These are phyloP conservation scores for Montipora capricornis DNA, from an alignment of 64 coral and sea anemone species.

Conservation along the genomic window DNA sequence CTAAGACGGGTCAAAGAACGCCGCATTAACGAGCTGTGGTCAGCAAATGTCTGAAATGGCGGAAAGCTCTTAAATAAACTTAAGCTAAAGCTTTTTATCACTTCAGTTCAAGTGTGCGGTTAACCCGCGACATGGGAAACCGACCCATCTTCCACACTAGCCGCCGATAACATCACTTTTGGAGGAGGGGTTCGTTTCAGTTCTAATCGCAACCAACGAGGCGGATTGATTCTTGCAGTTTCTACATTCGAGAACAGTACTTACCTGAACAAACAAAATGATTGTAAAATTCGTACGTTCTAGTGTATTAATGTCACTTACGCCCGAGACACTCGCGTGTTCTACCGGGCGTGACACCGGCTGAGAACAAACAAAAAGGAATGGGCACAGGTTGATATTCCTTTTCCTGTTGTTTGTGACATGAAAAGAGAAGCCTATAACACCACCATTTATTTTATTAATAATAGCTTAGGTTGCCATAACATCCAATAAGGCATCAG, in stretches of 20 bases:
- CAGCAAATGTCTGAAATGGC: conserved; percentile 22
- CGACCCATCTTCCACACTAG: neutral
- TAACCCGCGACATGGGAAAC: conserved; percentile 40
- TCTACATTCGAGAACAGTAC: neutral
- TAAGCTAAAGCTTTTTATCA: conserved; percentile 44
- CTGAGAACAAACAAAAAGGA: conserved; percentile 38
- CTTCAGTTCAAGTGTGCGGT: conserved; percentile 50
- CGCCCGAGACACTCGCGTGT: neutral
- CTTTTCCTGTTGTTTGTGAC: conserved; percentile 41
- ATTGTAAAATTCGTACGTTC: conserved; percentile 1
- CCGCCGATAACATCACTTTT: conserved; percentile 19
- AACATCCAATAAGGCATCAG: conserved; percentile 76
- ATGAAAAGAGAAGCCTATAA: conserved; percentile 53
- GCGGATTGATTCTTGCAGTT: conserved; percentile 4
- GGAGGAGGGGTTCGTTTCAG: conserved; percentile 16
- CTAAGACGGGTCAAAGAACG: neutral
- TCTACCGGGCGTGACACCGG: conserved; percentile 14
- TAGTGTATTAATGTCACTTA: neutral
- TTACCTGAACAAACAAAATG: neutral
- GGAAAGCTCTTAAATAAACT: conserved; percentile 32
- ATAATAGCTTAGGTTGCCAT: conserved; percentile 56
- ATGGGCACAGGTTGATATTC: conserved; percentile 30
- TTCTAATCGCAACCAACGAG: conserved; percentile 28
- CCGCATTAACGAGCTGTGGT: neutral
- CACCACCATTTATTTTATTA: conserved; percentile 66